Percentiles rank a stretch among this genome's conserved stretches.
These are phyloP conservation scores for Brassicogethes aeneus DNA, from an alignment of 2,888 invertebrate species.

Conservation along the genomic window DNA sequence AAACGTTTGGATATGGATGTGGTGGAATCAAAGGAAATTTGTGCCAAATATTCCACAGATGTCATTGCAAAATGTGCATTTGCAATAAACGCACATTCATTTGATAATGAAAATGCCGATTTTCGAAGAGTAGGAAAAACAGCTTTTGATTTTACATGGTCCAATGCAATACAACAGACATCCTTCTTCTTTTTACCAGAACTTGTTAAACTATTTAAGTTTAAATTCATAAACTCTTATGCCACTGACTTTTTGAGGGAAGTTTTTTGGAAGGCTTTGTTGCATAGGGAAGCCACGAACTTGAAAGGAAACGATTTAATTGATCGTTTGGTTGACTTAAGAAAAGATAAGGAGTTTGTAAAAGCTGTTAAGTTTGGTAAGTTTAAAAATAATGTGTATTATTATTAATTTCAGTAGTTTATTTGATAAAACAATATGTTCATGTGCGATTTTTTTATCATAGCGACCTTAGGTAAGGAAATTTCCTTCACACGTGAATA, in stretches of 20 bases:
- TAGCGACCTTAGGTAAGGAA: too few species aligned
- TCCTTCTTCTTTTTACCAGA: constrained; percentile 24
- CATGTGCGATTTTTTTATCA: too few species aligned
- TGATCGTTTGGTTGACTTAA: constrained; percentile 48
- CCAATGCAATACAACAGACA: constrained; percentile 22
- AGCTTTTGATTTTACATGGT: constrained; percentile 29
- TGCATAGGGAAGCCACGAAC: constrained; percentile 17
- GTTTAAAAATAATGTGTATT: constrained; percentile 2
- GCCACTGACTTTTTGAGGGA: constrained; percentile 25
- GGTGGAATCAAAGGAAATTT: constrained; percentile 30
- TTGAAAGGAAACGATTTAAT: constrained; percentile 46
- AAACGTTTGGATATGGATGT: constrained; percentile 6
- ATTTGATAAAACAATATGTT: too few species aligned
- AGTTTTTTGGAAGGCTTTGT: constrained; percentile 27
- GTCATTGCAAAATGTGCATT: constrained; percentile 42
- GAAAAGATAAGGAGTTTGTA: constrained; percentile 25
- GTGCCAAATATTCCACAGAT: constrained; percentile 39
- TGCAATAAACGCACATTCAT: constrained; percentile 37
- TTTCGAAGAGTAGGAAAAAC: constrained; percentile 33
- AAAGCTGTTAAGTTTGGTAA: constrained; percentile 12
- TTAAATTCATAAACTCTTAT: constrained; percentile 26
- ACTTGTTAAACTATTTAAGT: constrained; percentile 21
- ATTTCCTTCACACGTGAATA: too few species aligned
- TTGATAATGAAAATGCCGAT: constrained; percentile 32
- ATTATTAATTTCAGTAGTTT: too few species aligned